Evolutionary conservation across 1,140 invertebrate genomes (phyloP), one percentile per base, ranked within the genome.

Genomic region (Rhopalosiphum maidis): DNA sequence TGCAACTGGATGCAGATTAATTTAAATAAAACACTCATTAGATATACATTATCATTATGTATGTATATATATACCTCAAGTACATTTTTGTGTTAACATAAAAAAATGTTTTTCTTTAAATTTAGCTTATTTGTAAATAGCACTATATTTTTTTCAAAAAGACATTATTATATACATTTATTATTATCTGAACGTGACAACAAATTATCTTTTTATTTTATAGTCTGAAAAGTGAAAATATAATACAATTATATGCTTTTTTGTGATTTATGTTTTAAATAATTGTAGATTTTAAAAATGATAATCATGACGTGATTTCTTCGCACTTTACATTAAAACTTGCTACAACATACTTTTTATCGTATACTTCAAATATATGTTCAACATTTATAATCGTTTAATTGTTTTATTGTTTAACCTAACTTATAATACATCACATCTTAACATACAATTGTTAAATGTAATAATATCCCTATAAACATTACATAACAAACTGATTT

Each of bases 1-100:
- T 77, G 60, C 60, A 77, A 5, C 60, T 77, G 15, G 15, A 35
- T 77, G 30, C 60, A 77, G 60, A 77, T 77, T 77, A 18, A 35
- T 77, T 77, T 77, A 77, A 77, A 77, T 30, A 68, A 77, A 77
- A 77, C n/a, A 77, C n/a, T 77, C 30, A 77, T 77, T n/a, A n/a
- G 30, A n/a, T 77, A n/a, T n/a, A 7, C n/a, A n/a, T n/a, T n/a
- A n/a, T n/a, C n/a, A n/a, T n/a, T 35, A 18, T 77, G n/a, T 60
- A 25, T 60, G 25, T 9, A 18, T 51, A 51, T n/a, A 77, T 35
- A 77, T 77, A 77, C 60, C 60, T 77, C 60, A 77, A 77, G 60
- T 77, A n/a, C 30, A 77, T 77, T 77, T 77, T 77, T 77, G 2
- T 68, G 60, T 77, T 18, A n/a, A n/a, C 15, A 4, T 68, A n/a